Conservation (phyloP, 2,888 invertebrate genomes). For the Leucania comma region DNA sequence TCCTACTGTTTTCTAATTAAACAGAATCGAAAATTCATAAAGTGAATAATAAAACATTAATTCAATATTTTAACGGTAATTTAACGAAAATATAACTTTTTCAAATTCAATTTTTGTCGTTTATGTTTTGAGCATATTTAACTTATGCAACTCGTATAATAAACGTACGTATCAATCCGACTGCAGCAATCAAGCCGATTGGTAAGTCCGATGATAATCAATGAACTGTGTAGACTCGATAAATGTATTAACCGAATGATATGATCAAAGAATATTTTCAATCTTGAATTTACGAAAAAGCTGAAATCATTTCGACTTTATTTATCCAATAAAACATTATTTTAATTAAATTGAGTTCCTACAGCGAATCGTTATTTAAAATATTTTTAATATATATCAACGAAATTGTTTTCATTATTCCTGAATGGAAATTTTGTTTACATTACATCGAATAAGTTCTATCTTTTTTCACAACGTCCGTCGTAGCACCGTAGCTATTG, state of each 20-base stretch:
- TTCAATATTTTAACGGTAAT: no score
- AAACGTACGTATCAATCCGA: neutral
- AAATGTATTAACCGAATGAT: slow-evolving; percentile 5
- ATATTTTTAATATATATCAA: slow-evolving; percentile 11
- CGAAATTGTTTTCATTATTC: slow-evolving; percentile 12
- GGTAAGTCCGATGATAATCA: slow-evolving; percentile 1
- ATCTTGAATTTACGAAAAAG: slow-evolving; percentile 14
- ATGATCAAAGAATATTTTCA: slow-evolving; percentile 2
- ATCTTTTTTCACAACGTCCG: slow-evolving; percentile 23
- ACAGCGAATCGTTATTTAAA: neutral
- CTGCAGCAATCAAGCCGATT: neutral
- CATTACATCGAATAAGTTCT: slow-evolving; percentile 22
- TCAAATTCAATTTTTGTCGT: no score
- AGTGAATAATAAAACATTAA: no score
- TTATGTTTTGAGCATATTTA: no score
- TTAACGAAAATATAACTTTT: no score
- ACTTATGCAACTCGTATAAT: neutral
- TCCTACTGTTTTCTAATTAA: no score
- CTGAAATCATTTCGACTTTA: slow-evolving; percentile 14
- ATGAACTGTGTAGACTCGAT: neutral
- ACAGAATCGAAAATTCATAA: no score
- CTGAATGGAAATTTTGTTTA: slow-evolving; percentile 13
- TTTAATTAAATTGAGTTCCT: slow-evolving; percentile 26
- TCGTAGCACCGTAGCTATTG: slow-evolving; percentile 46
- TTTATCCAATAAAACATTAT: slow-evolving; percentile 7